Conservation (phyloP, 2,888 invertebrate genomes). For the Bursaphelenchus okinawaensis region DNA sequence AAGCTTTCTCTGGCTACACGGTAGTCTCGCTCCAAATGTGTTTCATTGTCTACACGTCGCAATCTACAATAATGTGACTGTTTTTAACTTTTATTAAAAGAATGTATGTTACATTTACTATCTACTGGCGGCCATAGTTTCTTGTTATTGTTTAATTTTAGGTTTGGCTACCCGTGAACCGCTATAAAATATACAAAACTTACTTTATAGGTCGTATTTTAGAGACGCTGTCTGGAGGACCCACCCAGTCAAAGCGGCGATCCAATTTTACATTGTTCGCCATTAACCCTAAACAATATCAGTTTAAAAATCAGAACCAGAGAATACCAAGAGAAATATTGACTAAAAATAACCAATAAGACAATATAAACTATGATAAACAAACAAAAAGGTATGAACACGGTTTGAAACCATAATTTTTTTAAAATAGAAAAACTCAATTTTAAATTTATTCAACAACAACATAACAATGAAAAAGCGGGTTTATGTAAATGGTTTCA, state of each 20-base stretch:
- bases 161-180: no score
- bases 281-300: constrained; percentile 9
- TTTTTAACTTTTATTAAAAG: no score
- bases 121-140: no score
- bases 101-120: no score
- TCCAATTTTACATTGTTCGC: constrained; percentile 39
- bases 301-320: background rate
- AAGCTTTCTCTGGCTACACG: constrained; percentile 42
- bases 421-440: constrained; percentile 18
- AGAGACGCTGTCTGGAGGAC: constrained; percentile 46
- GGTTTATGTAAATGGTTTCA: no score
- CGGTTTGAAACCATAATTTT: constrained; percentile 18
- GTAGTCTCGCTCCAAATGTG: constrained; percentile 39
- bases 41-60: constrained; percentile 44
- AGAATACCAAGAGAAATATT: background rate
- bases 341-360: no score
- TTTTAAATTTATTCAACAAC: constrained; percentile 12
- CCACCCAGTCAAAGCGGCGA: constrained; percentile 52
- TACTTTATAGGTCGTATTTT: constrained; percentile 49
- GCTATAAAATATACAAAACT: no score
- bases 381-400: constrained; percentile 22
- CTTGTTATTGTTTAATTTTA: no score
- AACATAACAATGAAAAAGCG: background rate
- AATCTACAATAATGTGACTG: constrained; percentile 38
- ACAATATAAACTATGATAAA: no score